Base-by-base conservation (phyloP, 2,797 vertebrate genomes). In the Pseudopleuronectes americanus region DNA sequence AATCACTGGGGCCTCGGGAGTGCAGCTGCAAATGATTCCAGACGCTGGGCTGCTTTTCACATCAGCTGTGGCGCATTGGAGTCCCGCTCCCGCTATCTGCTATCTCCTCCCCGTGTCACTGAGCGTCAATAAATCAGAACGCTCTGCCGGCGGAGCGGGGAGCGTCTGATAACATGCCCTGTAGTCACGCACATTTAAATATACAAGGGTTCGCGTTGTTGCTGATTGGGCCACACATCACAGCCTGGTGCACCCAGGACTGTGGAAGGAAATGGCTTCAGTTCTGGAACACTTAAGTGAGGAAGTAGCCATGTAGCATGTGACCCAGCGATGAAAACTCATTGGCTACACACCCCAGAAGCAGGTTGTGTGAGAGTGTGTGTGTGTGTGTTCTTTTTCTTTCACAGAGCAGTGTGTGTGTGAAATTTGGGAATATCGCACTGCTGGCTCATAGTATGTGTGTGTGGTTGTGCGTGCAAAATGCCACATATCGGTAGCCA, bases 111-210 rank as follows among this genome's bases (percentile, higher is more conserved):
- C 87, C 61, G 63, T 71, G 82, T 92, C 90, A 83, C 80, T 53
- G 84, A 85, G 86, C 77, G 80, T 90, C 89, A 84, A 91, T 94
- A 94, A 94, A 94, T 94, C 91, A 92, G 79, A 77, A 73, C 53
- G 72, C 85, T 89, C 77, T 57, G 38, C 80, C 74, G 82, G 80
- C 92, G 74, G 81, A 77, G 77, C 75, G 24, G 60, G 74, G 83
- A 90, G 90, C 90, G 92, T 91, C 89, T 90, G 90, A 91, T 93
- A 91, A 92, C 90, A 86, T 84, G 89, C 77, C 77, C 85, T 67
- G 81, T 57, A 80, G 90, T 86, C 93, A 91, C 84, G 73, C 88
- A 77, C 90, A 82, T 92, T 90, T 91, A 74, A 90, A 89, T 84
- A 77, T 86, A 90, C 89, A 86, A 87, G 75, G 71, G 84, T 87